phyloP scores from a whole-genome alignment of 2,888 invertebrate species.

The Ennomos quercinarius region DNA sequence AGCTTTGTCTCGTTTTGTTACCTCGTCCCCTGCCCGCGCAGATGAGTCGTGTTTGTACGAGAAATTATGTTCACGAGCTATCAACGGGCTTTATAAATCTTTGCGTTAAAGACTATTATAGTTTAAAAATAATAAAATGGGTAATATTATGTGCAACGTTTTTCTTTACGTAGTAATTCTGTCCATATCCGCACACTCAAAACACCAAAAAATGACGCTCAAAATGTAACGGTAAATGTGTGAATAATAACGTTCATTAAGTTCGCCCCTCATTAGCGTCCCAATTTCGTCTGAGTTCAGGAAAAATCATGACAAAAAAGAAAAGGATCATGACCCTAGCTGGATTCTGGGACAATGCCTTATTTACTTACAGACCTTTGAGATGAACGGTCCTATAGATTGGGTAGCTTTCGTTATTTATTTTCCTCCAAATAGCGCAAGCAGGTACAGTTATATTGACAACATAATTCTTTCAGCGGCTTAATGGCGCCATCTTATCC shows the following conservation, averaged over 20 bases:
- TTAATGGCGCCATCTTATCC: constrained; percentile 11
- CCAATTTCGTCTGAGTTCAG: constrained; percentile 37
- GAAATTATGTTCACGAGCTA: no score
- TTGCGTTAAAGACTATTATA: no score
- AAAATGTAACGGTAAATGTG: constrained; percentile 36
- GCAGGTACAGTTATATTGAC: constrained; percentile 30
- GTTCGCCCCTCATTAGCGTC: constrained; percentile 45
- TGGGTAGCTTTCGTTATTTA: constrained; percentile 37
- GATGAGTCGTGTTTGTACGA: no score
- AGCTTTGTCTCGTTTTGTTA: no score
- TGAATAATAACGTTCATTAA: constrained; percentile 46
- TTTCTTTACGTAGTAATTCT: neutral
- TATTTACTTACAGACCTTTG: constrained; percentile 38
- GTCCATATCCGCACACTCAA: constrained; percentile 9
- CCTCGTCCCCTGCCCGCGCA: no score
- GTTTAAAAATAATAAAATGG: no score
- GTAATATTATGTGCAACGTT: neutral
- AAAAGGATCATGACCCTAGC: constrained; percentile 35
- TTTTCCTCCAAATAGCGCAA: constrained; percentile 32
- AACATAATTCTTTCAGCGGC: constrained; percentile 24
- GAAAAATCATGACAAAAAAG: constrained; percentile 42
- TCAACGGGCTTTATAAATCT: no score
- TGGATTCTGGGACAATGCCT: constrained; percentile 36
- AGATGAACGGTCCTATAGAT: constrained; percentile 36
- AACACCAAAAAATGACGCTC: constrained; percentile 17